These are phyloP conservation scores for Adrianichthys oophorus DNA, from an alignment of 2,797 vertebrate genomes.

Conservation along the genomic window DNA sequence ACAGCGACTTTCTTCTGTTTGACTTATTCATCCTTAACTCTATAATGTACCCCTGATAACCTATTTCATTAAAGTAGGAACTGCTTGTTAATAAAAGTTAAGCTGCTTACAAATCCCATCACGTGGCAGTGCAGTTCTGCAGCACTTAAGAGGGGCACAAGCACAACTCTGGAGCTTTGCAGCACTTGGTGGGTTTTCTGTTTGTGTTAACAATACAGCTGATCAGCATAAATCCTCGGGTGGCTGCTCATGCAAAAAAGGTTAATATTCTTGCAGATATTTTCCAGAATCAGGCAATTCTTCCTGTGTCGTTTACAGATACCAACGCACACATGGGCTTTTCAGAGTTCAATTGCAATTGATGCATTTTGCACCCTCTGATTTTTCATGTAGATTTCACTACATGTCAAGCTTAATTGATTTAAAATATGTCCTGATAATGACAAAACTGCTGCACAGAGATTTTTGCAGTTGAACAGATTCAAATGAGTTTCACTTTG, in stretches of 20 bases:
- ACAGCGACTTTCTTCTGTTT: too few species aligned
- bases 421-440: too few species aligned
- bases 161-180: background rate
- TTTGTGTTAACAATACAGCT: constrained; percentile 32
- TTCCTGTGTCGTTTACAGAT: constrained; percentile 27
- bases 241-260: constrained; percentile 33
- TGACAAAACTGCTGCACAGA: too few species aligned
- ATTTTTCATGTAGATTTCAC: too few species aligned
- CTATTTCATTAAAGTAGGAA: background rate
- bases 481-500: too few species aligned
- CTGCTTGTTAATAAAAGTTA: background rate
- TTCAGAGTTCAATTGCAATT: too few species aligned
- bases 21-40: too few species aligned
- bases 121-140: constrained; percentile 4
- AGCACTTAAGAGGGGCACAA: constrained; percentile 2
- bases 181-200: constrained; percentile 10
- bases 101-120: constrained; percentile 14
- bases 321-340: constrained; percentile 12
- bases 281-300: constrained; percentile 30
- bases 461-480: too few species aligned
- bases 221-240: constrained; percentile 41
- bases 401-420: too few species aligned
- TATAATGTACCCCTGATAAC: too few species aligned
- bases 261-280: constrained; percentile 26
- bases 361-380: too few species aligned